These are phyloP conservation scores for Phataginus tricuspis DNA, from an alignment of 2,797 vertebrate species.

Conservation along the genomic window DNA sequence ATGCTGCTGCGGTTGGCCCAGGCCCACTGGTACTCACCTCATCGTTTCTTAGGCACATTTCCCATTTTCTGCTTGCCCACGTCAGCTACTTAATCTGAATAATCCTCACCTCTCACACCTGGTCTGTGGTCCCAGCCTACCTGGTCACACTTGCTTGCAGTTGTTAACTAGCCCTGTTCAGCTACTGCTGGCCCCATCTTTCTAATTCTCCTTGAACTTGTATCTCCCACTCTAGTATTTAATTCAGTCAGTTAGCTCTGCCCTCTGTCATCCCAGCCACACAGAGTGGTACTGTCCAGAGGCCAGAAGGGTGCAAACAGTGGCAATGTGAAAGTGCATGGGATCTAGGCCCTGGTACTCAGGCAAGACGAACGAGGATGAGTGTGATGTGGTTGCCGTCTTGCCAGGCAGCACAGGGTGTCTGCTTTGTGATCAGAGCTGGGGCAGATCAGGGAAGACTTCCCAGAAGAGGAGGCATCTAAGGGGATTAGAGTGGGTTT, in stretches of 20 bases:
- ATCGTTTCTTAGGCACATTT: rapidly evolving
- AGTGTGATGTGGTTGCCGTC: not conserved
- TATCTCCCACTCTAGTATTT: not conserved
- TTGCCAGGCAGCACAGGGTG: not conserved
- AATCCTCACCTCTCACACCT: not conserved
- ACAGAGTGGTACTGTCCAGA: not conserved
- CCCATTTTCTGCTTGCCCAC: not conserved
- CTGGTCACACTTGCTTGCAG: not conserved
- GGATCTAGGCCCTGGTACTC: not conserved
- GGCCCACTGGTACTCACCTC: not conserved
- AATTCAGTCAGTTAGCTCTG: not conserved
- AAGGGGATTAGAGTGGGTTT: too few relatives aligned
- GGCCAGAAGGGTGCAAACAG: not conserved
- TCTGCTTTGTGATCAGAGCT: not conserved
- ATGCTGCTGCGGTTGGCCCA: not conserved
- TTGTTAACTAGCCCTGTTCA: not conserved
- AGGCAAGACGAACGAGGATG: not conserved
- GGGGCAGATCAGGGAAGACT: not conserved
- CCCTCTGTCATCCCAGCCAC: not conserved
- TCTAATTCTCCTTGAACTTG: not conserved
- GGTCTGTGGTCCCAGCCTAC: not conserved
- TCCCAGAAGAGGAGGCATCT: not conserved
- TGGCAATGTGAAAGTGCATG: not conserved
- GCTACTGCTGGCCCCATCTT: not conserved
- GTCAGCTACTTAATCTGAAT: not conserved